Conservation (phyloP, 2,888 invertebrate species). For the Philereme vetulata region DNA sequence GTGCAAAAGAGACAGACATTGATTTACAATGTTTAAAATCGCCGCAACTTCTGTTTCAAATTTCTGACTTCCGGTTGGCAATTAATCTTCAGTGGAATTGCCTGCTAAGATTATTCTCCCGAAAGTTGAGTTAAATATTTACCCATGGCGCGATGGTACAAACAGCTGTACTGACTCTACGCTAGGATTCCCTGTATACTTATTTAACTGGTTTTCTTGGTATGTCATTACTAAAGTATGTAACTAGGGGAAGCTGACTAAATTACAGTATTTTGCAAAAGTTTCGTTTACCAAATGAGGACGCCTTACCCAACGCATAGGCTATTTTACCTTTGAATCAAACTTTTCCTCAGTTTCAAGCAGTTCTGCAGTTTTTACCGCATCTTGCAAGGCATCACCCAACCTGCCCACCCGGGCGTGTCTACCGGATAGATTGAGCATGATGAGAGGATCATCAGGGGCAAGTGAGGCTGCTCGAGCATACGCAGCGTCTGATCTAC, state of each 20-base stretch:
- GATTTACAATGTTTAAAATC: background rate
- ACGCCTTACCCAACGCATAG: no score
- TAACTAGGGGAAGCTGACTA: no score
- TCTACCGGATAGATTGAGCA: constrained; percentile 67
- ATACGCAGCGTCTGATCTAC: constrained; percentile 70
- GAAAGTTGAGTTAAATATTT: background rate
- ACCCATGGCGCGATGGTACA: no score
- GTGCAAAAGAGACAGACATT: background rate
- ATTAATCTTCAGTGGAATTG: background rate
- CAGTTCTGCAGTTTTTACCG: constrained; percentile 49
- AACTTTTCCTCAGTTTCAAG: constrained; percentile 53
- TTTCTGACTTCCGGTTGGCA: constrained; percentile 7
- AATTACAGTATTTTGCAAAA: no score
- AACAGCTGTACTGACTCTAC: background rate
- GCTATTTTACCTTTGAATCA: constrained; percentile 58
- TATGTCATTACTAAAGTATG: no score
- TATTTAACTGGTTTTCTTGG: no score
- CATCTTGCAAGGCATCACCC: constrained; percentile 55
- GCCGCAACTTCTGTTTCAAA: constrained; percentile 3
- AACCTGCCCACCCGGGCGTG: constrained; percentile 63
- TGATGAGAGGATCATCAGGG: constrained; percentile 61
- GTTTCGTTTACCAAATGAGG: no score
- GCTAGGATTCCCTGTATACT: no score
- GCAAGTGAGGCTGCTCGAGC: constrained; percentile 59
- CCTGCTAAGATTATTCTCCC: constrained; percentile 5